A percentile compares a stretch with the other conserved stretches of the same genome.
Conservation (phyloP, 2,888 invertebrate genomes). For the Heliconius cydno region DNA sequence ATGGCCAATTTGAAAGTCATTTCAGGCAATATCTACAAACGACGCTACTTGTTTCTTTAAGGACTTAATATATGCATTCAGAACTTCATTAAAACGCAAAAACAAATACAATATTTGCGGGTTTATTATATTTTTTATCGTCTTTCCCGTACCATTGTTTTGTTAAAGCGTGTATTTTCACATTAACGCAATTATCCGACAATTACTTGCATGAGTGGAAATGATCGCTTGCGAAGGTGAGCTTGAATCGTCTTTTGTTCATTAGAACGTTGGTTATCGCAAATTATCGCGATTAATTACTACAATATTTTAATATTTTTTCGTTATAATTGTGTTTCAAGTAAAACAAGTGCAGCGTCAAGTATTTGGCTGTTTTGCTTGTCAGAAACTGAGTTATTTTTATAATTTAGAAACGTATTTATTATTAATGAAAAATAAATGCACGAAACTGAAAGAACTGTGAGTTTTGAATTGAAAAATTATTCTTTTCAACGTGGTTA, state of each 20-base stretch:
- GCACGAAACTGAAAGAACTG: too few species aligned
- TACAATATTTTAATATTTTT: constrained; percentile 28
- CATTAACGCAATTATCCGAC: constrained; percentile 81
- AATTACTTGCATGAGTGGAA: constrained; percentile 75
- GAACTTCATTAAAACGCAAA: constrained; percentile 13
- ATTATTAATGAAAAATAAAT: too few species aligned
- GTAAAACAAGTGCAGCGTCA: too few species aligned
- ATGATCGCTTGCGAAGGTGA: constrained; percentile 68
- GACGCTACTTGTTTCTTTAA: not conserved
- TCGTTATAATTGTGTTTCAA: too few species aligned
- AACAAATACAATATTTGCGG: constrained; percentile 28
- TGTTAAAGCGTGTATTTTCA: constrained; percentile 80
- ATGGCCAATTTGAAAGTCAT: not conserved
- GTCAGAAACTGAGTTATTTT: too few species aligned
- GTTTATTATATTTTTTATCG: constrained; percentile 53
- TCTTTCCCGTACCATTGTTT: constrained; percentile 76
- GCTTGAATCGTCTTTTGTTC: constrained; percentile 70
- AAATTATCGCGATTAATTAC: constrained; percentile 69
- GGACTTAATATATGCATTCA: not conserved
- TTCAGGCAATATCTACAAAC: not conserved
- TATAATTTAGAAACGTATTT: too few species aligned
- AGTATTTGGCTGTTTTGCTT: too few species aligned
- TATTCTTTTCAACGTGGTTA: not conserved
- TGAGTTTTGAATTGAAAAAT: too few species aligned
- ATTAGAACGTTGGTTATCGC: constrained; percentile 70